Conservation (phyloP, 1,140 invertebrate species). For the Acyrthosiphon pisum region DNA sequence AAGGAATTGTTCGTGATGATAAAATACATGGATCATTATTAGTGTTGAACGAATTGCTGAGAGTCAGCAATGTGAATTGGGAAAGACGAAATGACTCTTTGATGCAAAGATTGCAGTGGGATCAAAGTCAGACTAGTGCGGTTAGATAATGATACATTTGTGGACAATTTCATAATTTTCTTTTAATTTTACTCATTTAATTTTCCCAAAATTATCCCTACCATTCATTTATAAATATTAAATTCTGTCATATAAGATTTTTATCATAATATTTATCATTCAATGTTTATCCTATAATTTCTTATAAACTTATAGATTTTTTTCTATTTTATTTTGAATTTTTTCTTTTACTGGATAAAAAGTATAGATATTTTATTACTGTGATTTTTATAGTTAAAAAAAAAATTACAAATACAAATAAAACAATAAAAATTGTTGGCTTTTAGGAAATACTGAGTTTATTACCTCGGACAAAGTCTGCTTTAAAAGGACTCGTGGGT, state of each 20-base stretch:
- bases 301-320: background rate
- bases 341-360: background rate
- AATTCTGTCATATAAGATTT: background rate
- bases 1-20: slow-evolving; percentile 86
- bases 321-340: background rate
- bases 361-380: background rate
- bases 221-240: background rate
- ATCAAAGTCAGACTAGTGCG: slow-evolving; percentile 47
- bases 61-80: slow-evolving; percentile 90
- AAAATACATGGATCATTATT: slow-evolving; percentile 91
- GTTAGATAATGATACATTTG: slow-evolving; percentile 36
- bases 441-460: slow-evolving; percentile 48
- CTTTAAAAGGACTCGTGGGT: slow-evolving; percentile 49
- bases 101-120: slow-evolving; percentile 66
- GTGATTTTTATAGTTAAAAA: background rate
- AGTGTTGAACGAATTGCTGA: slow-evolving; percentile 91
- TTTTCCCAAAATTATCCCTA: too few relatives aligned
- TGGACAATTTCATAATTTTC: background rate
- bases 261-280: background rate
- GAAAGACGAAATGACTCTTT: slow-evolving; percentile 81
- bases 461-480: slow-evolving; percentile 45
- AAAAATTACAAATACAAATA: background rate
- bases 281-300: background rate
- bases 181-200: background rate
- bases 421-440: background rate